Evolutionary conservation across 2,888 invertebrate genomes (phyloP).

Genomic region (Drosophila meridionalis): DNA sequence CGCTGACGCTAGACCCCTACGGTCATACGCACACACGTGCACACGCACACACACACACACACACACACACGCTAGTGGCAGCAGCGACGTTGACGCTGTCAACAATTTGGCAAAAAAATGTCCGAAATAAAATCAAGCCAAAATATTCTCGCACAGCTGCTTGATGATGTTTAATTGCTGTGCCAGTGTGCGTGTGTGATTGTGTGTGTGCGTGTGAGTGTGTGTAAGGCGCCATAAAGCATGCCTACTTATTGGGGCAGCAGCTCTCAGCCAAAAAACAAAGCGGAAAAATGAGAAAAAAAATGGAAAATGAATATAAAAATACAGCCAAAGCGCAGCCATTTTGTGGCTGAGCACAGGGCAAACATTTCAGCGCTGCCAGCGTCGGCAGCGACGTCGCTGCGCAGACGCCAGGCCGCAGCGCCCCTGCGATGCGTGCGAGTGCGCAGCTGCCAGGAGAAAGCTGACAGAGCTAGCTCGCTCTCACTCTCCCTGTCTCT

Average conservation of each 20-base stretch:
- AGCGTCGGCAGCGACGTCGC: slow-evolving; percentile 52
- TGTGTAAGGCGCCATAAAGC: slow-evolving; percentile 20
- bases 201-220: neutral
- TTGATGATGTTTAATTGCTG: slow-evolving; percentile 43
- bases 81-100: slow-evolving; percentile 20
- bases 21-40: slow-evolving; percentile 8
- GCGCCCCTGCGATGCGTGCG: slow-evolving; percentile 14
- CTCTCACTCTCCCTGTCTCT: slow-evolving; percentile 24
- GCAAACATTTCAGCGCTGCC: slow-evolving; percentile 33
- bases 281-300: neutral
- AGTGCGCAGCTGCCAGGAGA: slow-evolving; percentile 65
- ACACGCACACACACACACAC: slow-evolving; percentile 8
- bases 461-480: slow-evolving; percentile 11
- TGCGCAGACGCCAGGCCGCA: slow-evolving; percentile 49
- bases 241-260: slow-evolving; percentile 67
- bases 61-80: slow-evolving; percentile 9
- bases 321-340: slow-evolving; percentile 49
- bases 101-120: slow-evolving; percentile 10
- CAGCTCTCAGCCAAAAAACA: slow-evolving; percentile 3
- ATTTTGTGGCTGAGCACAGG: slow-evolving; percentile 61
- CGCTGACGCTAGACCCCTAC: slow-evolving; percentile 29
- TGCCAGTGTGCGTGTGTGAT: neutral
- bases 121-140: slow-evolving; percentile 31
- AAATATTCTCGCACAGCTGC: slow-evolving; percentile 50
- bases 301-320: neutral